Conservation (phyloP, 2,888 invertebrate genomes). For the Sclerodermus sp. region DNA sequence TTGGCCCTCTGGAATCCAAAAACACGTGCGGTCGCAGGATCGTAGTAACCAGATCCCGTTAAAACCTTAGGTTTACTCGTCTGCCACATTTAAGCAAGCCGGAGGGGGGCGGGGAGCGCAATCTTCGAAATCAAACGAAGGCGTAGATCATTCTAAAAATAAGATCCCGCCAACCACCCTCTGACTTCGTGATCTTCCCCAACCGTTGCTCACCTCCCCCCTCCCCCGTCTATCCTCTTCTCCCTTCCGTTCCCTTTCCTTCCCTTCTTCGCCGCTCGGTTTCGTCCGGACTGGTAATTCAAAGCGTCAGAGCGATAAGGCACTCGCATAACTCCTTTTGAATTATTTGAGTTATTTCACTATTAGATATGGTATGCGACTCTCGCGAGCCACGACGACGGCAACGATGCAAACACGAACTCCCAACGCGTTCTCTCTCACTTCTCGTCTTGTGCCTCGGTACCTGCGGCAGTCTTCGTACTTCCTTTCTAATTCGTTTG, state of each 20-base stretch:
- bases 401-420: slow-evolving; percentile 13
- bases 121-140: slow-evolving; percentile 53
- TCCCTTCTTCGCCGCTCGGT: slow-evolving; percentile 12
- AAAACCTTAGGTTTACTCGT: slow-evolving; percentile 26
- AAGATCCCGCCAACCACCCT: slow-evolving; percentile 28
- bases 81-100: too few relatives aligned
- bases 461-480: too few relatives aligned
- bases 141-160: slow-evolving; percentile 53
- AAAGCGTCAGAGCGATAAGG: slow-evolving; percentile 51
- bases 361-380: slow-evolving; percentile 52
- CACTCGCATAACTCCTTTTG: slow-evolving; percentile 50
- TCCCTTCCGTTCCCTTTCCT: slow-evolving; percentile 15
- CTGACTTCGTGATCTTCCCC: too few relatives aligned
- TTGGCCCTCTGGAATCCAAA: slow-evolving; percentile 29
- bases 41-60: slow-evolving; percentile 48
- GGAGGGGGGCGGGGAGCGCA: slow-evolving; percentile 25
- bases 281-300: slow-evolving; percentile 36
- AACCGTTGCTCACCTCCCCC: slow-evolving; percentile 15
- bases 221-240: slow-evolving; percentile 14
- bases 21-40: slow-evolving; percentile 26
- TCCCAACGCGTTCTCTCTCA: too few relatives aligned
- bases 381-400: slow-evolving; percentile 17
- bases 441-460: too few relatives aligned
- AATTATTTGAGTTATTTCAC: slow-evolving; percentile 55
- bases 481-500: too few relatives aligned